Evolutionary conservation across 1,140 invertebrate species (phyloP).

Genomic region (Bicyclus anynana): DNA sequence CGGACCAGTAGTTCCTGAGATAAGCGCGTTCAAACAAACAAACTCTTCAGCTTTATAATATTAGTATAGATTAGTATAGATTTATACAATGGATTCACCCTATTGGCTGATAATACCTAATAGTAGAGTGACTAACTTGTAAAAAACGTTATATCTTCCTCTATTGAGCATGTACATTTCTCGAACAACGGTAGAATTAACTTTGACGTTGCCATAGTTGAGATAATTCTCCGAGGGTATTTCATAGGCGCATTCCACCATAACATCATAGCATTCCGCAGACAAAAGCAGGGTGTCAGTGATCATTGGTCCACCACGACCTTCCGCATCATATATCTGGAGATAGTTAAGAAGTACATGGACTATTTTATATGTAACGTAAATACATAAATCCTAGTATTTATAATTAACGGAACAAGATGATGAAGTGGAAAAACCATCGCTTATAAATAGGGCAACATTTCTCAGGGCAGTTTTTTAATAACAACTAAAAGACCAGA

Average conservation of each 20-base stretch:
- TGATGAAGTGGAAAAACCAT: no score
- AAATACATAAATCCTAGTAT: no score
- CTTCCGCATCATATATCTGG: conserved; percentile 61
- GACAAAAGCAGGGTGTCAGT: conserved; percentile 50
- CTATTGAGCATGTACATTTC: conserved; percentile 63
- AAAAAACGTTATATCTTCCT: conserved; percentile 68
- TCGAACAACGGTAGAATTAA: conserved; percentile 52
- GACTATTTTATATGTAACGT: no score
- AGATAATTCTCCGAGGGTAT: conserved; percentile 51
- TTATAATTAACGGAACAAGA: no score
- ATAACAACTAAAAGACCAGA: no score
- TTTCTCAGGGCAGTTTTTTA: no score
- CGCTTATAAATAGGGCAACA: no score
- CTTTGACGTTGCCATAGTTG: conserved; percentile 69
- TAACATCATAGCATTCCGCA: conserved; percentile 69
- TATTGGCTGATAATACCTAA: not conserved
- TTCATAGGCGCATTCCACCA: conserved; percentile 63
- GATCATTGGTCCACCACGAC: conserved; percentile 60
- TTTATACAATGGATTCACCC: no score
- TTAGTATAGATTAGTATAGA: no score
- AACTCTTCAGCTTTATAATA: no score
- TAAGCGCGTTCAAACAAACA: no score
- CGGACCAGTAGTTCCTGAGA: no score
- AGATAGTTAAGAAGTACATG: not conserved
- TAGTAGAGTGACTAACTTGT: conserved; percentile 43